Evolutionary conservation across 2,888 invertebrate species (phyloP).

Genomic region (Cerceris rybyensis): DNA sequence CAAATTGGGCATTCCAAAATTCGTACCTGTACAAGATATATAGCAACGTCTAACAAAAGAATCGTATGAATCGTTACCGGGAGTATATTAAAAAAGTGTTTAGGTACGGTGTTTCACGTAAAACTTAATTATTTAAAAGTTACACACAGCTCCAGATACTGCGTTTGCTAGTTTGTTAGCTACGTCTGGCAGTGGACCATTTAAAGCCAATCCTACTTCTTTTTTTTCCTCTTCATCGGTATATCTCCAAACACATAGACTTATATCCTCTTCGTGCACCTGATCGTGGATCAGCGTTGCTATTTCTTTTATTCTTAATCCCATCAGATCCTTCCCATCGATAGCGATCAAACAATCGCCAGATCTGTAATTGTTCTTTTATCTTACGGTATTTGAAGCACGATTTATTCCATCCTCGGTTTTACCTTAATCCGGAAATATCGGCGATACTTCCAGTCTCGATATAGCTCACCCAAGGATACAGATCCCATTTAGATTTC

Average conservation of each 20-base stretch:
- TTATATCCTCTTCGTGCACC: constrained; percentile 59
- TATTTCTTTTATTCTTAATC: constrained; percentile 83
- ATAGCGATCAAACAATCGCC: constrained; percentile 90
- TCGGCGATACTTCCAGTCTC: constrained; percentile 86
- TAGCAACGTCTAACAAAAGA: too few relatives aligned
- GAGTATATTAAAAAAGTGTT: too few relatives aligned
- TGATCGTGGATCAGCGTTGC: constrained; percentile 79
- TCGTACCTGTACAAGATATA: constrained; percentile 47
- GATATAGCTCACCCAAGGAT: constrained; percentile 90
- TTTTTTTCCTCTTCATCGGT: constrained; percentile 43
- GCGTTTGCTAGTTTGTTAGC: constrained; percentile 75
- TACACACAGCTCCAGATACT: constrained; percentile 73
- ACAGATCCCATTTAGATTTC: constrained; percentile 91
- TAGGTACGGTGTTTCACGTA: too few relatives aligned
- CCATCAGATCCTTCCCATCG: constrained; percentile 84
- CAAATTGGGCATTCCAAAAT: constrained; percentile 86
- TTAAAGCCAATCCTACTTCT: constrained; percentile 65
- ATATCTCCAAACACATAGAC: constrained; percentile 76
- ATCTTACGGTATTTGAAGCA: background rate
- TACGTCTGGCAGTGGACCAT: constrained; percentile 77
- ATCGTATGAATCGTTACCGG: too few relatives aligned
- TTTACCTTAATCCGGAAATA: constrained; percentile 84
- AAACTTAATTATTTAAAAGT: too few relatives aligned
- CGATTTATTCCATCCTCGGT: background rate
- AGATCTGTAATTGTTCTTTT: constrained; percentile 74